Evolutionary conservation across 2,797 vertebrate species (phyloP).

Genomic region (Sebastolobus altivelis): DNA sequence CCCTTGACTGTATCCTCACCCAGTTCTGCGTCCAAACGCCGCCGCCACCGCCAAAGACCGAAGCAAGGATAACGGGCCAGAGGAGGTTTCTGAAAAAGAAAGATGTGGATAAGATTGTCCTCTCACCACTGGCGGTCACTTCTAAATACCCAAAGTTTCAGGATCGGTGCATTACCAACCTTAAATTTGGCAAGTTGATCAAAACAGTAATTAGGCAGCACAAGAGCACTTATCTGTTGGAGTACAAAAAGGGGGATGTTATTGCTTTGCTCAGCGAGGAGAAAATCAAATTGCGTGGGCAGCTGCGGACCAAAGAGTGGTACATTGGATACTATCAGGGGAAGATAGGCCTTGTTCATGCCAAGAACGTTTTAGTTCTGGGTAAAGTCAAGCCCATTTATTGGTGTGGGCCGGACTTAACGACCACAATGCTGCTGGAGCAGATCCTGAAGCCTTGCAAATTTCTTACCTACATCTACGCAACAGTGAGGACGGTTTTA

Average conservation of each 20-base stretch:
- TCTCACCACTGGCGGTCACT: slow-evolving; percentile 92
- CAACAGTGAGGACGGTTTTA: slow-evolving; percentile 93
- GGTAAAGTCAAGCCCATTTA: slow-evolving; percentile 92
- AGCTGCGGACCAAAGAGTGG: slow-evolving; percentile 98
- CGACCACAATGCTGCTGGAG: slow-evolving; percentile 91
- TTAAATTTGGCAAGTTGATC: slow-evolving; percentile 94
- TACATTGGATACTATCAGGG: slow-evolving; percentile 98
- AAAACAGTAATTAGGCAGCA: slow-evolving; percentile 95
- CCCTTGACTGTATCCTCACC: slow-evolving; percentile 90
- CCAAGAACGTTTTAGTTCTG: slow-evolving; percentile 94
- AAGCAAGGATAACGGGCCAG: slow-evolving; percentile 83
- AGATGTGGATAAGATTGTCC: slow-evolving; percentile 93
- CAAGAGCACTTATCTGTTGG: slow-evolving; percentile 95
- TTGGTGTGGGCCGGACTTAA: slow-evolving; percentile 92
- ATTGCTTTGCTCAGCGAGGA: slow-evolving; percentile 96
- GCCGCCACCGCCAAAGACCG: slow-evolving; percentile 89
- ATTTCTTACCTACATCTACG: slow-evolving; percentile 98
- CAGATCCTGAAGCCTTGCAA: slow-evolving; percentile 97
- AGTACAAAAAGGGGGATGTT: slow-evolving; percentile 96
- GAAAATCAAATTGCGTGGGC: slow-evolving; percentile 93
- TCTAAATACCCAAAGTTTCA: slow-evolving; percentile 94
- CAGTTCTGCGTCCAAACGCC: slow-evolving; percentile 98
- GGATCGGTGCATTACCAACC: slow-evolving; percentile 89
- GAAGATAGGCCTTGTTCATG: slow-evolving; percentile 92
- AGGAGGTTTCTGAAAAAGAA: slow-evolving; percentile 96